Conservation (phyloP, 2,113 vertebrate species). For the Puntigrus tetrazona region DNA sequence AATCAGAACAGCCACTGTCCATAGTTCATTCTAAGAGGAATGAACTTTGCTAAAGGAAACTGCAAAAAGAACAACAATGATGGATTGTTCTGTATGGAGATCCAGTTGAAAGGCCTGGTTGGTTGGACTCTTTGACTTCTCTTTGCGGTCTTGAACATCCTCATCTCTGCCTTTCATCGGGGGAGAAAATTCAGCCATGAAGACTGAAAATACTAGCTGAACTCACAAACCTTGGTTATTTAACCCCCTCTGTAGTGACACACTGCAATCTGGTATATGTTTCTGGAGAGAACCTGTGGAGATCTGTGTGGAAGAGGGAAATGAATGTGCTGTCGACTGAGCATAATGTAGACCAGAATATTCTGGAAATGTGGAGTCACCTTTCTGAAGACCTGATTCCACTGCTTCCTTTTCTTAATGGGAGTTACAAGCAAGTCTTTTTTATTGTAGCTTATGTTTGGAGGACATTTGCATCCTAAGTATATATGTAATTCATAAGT, state of each 20-base stretch:
- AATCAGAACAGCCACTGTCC: slow-evolving; percentile 37
- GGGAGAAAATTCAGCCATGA: slow-evolving; percentile 70
- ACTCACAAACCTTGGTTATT: slow-evolving; percentile 68
- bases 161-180: slow-evolving; percentile 72
- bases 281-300: slow-evolving; percentile 76
- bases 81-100: slow-evolving; percentile 85
- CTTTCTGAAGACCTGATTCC: slow-evolving; percentile 68
- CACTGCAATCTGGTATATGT: slow-evolving; percentile 76
- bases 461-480: slow-evolving; percentile 80
- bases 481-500: slow-evolving; percentile 56
- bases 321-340: slow-evolving; percentile 67
- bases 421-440: slow-evolving; percentile 64
- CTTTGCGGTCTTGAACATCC: slow-evolving; percentile 67
- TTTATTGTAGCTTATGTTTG: slow-evolving; percentile 80
- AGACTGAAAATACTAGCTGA: slow-evolving; percentile 78
- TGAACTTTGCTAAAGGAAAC: too few relatives aligned
- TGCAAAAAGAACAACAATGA: slow-evolving; percentile 53
- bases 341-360: slow-evolving; percentile 66
- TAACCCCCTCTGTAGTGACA: slow-evolving; percentile 75
- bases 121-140: slow-evolving; percentile 79
- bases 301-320: slow-evolving; percentile 71
- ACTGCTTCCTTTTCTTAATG: slow-evolving; percentile 32
- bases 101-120: slow-evolving; percentile 65
- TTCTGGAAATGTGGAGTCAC: slow-evolving; percentile 68
- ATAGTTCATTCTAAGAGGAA: slow-evolving; percentile 20